phyloP scores from a whole-genome alignment of 2,797 vertebrate species.

The Danio tinwini region DNA sequence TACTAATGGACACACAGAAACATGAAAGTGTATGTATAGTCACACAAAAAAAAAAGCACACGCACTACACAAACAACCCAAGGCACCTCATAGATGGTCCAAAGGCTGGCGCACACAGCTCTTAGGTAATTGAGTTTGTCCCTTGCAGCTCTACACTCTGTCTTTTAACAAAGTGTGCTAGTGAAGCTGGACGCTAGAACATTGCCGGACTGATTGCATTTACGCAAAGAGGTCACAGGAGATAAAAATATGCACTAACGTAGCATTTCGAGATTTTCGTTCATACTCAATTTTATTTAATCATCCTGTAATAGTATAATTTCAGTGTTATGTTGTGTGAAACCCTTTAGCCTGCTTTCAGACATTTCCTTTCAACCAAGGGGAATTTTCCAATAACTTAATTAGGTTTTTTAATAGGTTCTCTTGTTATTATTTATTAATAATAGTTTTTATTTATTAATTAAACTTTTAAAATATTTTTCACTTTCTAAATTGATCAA shows the following conservation, averaged over 20 bases:
- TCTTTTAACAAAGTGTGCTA: conserved; percentile 28
- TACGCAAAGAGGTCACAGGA: conserved; percentile 21
- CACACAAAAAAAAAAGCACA: neutral
- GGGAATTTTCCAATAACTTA: neutral
- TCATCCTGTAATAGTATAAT: neutral
- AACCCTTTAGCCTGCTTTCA: conserved; percentile 4
- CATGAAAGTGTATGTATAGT: conserved; percentile 31
- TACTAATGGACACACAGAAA: conserved; percentile 52
- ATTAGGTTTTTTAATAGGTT: neutral
- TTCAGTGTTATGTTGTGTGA: neutral
- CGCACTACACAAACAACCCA: conserved; percentile 28
- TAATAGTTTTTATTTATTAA: neutral
- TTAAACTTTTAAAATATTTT: no score
- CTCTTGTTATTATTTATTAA: neutral
- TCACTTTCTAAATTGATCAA: no score
- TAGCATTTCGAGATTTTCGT: conserved; percentile 16
- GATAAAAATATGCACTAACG: conserved; percentile 3
- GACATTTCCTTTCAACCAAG: neutral
- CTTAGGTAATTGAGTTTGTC: conserved; percentile 49
- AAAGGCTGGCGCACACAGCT: conserved; percentile 26
- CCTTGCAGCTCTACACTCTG: conserved; percentile 29
- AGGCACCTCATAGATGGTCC: conserved; percentile 7
- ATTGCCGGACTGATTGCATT: conserved; percentile 8
- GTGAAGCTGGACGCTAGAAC: conserved; percentile 11
- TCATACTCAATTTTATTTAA: conserved; percentile 7